A percentile compares a stretch with the other conserved stretches of the same genome.
Conservation (phyloP, 2,797 vertebrate genomes). For the Lophius americanus region DNA sequence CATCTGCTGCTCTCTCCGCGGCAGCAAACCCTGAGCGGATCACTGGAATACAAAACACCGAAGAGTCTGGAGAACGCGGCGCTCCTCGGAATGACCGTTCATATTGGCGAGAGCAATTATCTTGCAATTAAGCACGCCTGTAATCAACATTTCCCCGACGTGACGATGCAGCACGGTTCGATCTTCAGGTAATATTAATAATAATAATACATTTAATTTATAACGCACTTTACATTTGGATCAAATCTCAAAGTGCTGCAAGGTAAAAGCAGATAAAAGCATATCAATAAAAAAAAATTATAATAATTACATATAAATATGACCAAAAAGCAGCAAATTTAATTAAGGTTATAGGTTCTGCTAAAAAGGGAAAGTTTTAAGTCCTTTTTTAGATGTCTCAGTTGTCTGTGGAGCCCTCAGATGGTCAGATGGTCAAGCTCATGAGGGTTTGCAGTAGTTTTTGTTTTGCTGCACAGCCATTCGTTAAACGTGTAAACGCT, state of each 20-base stretch:
- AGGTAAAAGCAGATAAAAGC: too few relatives aligned
- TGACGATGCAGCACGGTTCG: neutral
- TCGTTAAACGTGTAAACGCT: constrained; percentile 23
- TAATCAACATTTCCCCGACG: neutral
- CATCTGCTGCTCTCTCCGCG: neutral
- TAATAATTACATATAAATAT: too few relatives aligned
- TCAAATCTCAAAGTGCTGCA: too few relatives aligned
- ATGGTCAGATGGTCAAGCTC: neutral
- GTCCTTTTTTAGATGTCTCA: too few relatives aligned
- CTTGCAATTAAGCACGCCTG: neutral
- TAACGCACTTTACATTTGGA: too few relatives aligned
- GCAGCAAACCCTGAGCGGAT: too few relatives aligned
- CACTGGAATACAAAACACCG: constrained; percentile 6
- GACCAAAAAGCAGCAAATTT: too few relatives aligned
- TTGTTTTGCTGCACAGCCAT: neutral
- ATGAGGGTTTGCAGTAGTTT: neutral
- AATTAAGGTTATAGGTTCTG: too few relatives aligned
- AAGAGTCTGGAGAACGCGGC: neutral
- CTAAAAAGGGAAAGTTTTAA: too few relatives aligned
- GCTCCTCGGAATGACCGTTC: neutral
- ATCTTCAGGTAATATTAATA: neutral
- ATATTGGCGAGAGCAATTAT: constrained; percentile 2
- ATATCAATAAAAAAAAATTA: too few relatives aligned
- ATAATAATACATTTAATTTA: too few relatives aligned
- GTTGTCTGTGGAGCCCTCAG: too few relatives aligned